Evolutionary conservation across 2,797 vertebrate species (phyloP), one percentile per base, ranked within the genome.

Genomic region (Scolopax rusticola): DNA sequence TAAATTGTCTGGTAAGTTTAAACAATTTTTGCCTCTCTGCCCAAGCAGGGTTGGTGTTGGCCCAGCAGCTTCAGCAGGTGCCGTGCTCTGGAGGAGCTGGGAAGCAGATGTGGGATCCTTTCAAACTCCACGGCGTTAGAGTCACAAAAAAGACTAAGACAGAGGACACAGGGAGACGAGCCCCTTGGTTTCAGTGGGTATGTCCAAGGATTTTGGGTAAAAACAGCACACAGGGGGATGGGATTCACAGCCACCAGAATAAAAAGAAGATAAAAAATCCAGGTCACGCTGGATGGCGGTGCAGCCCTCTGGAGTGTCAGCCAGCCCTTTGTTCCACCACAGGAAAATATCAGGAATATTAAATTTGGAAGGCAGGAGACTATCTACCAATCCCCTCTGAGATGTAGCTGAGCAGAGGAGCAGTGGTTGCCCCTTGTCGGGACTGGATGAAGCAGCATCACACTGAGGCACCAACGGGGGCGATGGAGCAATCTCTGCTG

Each of bases 401-500:
- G 13, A 15, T 4, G 5, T 0, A 17, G 1, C 3, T 14, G 41
- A 54, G 9, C 15, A 56, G 53, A 9, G 17, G 28, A 21, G 32
- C 17, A 23, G 21, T 6, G 8, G 4, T 16, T 69, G 9, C 15
- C 25, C 21, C 32, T 38, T 16, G 1, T 15, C 18, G 3, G 0
- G 5, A 2, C 17, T 0, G 16, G 67, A 12, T 41, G 47, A 32
- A 20, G 69, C 3, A 64, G 47, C n/a, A 1, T 1, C 1, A 4
- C 25, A 3, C 36, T 47, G 50, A 6, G 9, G 1, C 5, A 28
- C 9, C 7, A 0, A 5, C 0, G 21, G 33, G 25, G 8, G 7
- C 5, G 1, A 0, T 0, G 7, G 9, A 40, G 41, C 1, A 0
- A 0, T 6, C 5, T 7, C 19, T 25, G 4, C 0, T 3, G 23